A percentile compares a stretch with the other conserved stretches of the same genome.
Evolutionary conservation across 2,888 invertebrate genomes (phyloP).

Genomic region (Platycnemis pennipes): DNA sequence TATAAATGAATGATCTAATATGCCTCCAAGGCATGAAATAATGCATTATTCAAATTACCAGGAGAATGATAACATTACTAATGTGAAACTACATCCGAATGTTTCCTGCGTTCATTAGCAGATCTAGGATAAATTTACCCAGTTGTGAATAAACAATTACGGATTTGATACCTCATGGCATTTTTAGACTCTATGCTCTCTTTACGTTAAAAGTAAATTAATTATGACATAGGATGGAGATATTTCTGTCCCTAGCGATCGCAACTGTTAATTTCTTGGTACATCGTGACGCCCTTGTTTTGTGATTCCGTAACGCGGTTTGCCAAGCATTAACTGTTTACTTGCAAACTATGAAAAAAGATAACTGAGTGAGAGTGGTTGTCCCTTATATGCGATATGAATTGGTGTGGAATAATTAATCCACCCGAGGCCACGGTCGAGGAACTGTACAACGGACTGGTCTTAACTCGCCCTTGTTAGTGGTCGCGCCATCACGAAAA

Average conservation of each 20-base stretch:
- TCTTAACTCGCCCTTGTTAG: conserved; percentile 12
- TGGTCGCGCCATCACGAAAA: background rate
- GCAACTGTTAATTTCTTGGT: background rate
- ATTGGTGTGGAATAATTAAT: conserved; percentile 28
- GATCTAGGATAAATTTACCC: background rate
- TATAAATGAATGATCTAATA: background rate
- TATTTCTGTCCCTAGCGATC: background rate
- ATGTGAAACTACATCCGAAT: background rate
- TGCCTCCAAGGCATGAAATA: background rate
- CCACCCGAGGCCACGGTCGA: background rate
- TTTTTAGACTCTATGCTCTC: background rate
- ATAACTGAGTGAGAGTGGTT: background rate
- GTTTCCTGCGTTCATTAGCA: background rate
- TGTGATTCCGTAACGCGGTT: background rate
- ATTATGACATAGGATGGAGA: background rate
- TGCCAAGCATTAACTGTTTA: background rate
- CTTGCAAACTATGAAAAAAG: background rate
- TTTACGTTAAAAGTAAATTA: background rate
- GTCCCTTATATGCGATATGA: background rate
- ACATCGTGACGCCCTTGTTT: background rate
- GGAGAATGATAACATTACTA: background rate
- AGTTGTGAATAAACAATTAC: background rate
- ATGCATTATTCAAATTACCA: background rate
- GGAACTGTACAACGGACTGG: background rate
- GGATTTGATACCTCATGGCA: background rate